Evolutionary conservation across 2,888 invertebrate genomes (phyloP).

Genomic region (Plutella xylostella): DNA sequence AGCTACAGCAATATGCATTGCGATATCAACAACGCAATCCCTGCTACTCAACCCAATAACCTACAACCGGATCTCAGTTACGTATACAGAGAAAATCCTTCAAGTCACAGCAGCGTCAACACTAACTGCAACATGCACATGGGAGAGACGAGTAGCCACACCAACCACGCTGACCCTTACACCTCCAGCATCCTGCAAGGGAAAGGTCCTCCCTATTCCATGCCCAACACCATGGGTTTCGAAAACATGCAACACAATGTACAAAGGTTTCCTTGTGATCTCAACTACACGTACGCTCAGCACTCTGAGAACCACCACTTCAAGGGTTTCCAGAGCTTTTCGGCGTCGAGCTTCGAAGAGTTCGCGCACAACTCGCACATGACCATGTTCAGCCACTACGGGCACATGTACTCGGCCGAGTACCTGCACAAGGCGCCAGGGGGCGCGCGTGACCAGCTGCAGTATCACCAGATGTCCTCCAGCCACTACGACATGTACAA

Average conservation of each 20-base stretch:
- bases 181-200: constrained; percentile 52
- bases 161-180: constrained; percentile 52
- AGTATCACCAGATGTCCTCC: constrained; percentile 43
- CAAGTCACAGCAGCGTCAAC: constrained; percentile 52
- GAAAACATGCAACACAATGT: constrained; percentile 42
- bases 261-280: constrained; percentile 57
- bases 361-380: constrained; percentile 65
- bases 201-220: constrained; percentile 48
- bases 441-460: constrained; percentile 34
- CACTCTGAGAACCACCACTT: constrained; percentile 36
- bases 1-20: constrained; percentile 78
- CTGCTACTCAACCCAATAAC: constrained; percentile 22
- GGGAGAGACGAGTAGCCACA: constrained; percentile 51
- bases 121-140: constrained; percentile 44
- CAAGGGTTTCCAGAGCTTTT: constrained; percentile 57
- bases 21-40: constrained; percentile 49
- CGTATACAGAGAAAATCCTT: constrained; percentile 46
- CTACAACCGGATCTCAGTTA: constrained; percentile 33
- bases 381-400: constrained; percentile 63
- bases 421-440: constrained; percentile 48
- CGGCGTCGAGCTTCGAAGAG: constrained; percentile 63
- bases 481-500: constrained; percentile 56
- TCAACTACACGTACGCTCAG: constrained; percentile 55
- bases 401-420: constrained; percentile 57
- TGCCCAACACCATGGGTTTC: constrained; percentile 38